Evolutionary conservation across 2,888 invertebrate genomes (phyloP).

Genomic region (Papilio demoleus): DNA sequence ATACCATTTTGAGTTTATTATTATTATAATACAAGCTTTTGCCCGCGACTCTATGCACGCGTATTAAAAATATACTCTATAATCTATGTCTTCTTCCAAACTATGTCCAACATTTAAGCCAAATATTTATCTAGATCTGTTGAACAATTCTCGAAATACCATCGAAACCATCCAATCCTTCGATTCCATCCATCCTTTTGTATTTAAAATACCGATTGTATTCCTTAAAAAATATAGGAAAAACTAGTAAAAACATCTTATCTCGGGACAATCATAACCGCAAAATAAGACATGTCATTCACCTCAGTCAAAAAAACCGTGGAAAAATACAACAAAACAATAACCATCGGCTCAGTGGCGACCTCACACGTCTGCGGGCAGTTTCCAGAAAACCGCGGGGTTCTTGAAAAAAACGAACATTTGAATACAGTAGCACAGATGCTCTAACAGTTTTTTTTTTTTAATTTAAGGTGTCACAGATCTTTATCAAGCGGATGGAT

Average conservation of each 20-base stretch:
- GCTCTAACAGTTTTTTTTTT: constrained; percentile 61
- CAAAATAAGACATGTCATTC: constrained; percentile 64
- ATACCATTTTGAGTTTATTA: no score
- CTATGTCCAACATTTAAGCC: no score
- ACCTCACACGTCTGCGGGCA: constrained; percentile 71
- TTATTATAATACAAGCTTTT: no score
- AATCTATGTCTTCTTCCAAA: no score
- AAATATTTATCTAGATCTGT: no score
- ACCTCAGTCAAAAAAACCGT: constrained; percentile 48
- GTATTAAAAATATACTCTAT: no score
- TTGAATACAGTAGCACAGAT: constrained; percentile 80
- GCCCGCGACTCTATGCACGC: no score
- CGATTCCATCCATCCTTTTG: no score
- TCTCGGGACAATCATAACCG: constrained; percentile 54
- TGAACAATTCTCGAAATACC: no score
- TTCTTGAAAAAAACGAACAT: constrained; percentile 65
- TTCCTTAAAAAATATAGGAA: no score
- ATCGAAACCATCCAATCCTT: no score
- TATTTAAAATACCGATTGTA: no score
- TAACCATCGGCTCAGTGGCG: constrained; percentile 57
- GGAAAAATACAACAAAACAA: constrained; percentile 52
- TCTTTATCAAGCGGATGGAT: constrained; percentile 77
- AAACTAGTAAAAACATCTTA: constrained; percentile 47
- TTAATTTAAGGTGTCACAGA: constrained; percentile 75
- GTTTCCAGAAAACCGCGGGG: constrained; percentile 69